These are phyloP conservation scores for Danionella cerebrum DNA, from an alignment of 2,113 vertebrate genomes.

Conservation along the genomic window DNA sequence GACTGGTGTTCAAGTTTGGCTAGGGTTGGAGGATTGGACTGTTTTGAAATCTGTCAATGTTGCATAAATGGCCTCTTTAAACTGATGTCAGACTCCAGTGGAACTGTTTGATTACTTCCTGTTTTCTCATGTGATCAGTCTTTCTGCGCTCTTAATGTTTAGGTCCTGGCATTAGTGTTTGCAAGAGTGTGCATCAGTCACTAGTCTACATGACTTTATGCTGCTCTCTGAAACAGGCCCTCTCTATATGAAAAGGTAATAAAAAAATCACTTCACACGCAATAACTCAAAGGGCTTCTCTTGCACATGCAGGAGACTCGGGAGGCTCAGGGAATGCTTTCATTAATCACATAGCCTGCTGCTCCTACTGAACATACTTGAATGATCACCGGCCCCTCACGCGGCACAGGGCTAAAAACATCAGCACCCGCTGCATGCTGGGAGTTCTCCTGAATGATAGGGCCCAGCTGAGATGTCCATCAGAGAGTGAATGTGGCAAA, in stretches of 20 bases:
- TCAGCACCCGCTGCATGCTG: constrained; percentile 51
- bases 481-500: constrained; percentile 45
- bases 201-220: constrained; percentile 28
- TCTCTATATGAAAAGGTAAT: constrained; percentile 34
- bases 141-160: not conserved
- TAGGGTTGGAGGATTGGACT: too few relatives aligned
- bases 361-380: constrained; percentile 46
- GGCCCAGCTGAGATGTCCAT: constrained; percentile 68
- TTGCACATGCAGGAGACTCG: constrained; percentile 23
- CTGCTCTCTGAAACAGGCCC: constrained; percentile 26
- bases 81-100: not conserved
- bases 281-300: constrained; percentile 41
- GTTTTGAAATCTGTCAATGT: too few relatives aligned
- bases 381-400: constrained; percentile 64
- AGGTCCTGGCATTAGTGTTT: constrained; percentile 16
- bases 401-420: constrained; percentile 61
- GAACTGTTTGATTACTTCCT: not conserved
- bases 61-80: too few relatives aligned
- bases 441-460: constrained; percentile 63
- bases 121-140: not conserved
- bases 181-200: constrained; percentile 16
- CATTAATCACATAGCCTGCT: constrained; percentile 39
- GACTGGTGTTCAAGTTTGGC: too few relatives aligned
- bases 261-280: constrained; percentile 42
- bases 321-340: constrained; percentile 31